A percentile compares a stretch with the other conserved stretches of the same genome.
Evolutionary conservation across 2,888 invertebrate genomes (phyloP).

Genomic region (Shargacucullia verbasci): DNA sequence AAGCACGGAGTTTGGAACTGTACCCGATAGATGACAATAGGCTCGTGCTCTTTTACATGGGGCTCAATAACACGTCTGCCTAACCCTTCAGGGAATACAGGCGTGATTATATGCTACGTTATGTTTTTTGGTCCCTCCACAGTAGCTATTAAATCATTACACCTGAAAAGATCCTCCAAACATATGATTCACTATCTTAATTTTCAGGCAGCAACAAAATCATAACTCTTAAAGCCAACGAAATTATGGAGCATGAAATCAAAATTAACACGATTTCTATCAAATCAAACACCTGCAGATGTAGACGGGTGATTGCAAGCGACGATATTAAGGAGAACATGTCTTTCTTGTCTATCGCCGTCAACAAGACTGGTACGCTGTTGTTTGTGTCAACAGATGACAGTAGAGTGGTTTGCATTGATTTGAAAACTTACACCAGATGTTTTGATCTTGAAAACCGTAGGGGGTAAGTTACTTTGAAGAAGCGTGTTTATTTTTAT

Average conservation of each 20-base stretch:
- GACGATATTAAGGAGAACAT: conserved; percentile 73
- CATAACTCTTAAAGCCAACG: conserved; percentile 76
- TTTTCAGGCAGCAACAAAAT: conserved; percentile 79
- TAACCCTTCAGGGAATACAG: no score
- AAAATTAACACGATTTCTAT: conserved; percentile 62
- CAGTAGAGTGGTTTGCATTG: conserved; percentile 78
- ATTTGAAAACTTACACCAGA: conserved; percentile 75
- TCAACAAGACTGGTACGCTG: conserved; percentile 79
- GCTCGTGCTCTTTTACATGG: no score
- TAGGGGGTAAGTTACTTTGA: conserved; percentile 75
- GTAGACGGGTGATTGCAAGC: conserved; percentile 68
- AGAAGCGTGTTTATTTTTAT: no score
- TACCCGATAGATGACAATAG: no score
- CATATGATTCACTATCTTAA: not conserved
- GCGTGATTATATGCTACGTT: no score
- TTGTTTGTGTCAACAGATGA: conserved; percentile 84
- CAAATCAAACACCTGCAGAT: conserved; percentile 65
- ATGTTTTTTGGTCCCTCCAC: no score
- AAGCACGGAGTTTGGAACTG: no score
- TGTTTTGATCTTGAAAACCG: conserved; percentile 81
- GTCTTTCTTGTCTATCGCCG: conserved; percentile 75
- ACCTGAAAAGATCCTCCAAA: not conserved
- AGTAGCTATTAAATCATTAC: no score
- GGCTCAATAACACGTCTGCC: no score
- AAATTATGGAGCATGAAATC: conserved; percentile 76